Conservation (phyloP, 2,113 vertebrate species). For the Mionectes macconnelli region DNA sequence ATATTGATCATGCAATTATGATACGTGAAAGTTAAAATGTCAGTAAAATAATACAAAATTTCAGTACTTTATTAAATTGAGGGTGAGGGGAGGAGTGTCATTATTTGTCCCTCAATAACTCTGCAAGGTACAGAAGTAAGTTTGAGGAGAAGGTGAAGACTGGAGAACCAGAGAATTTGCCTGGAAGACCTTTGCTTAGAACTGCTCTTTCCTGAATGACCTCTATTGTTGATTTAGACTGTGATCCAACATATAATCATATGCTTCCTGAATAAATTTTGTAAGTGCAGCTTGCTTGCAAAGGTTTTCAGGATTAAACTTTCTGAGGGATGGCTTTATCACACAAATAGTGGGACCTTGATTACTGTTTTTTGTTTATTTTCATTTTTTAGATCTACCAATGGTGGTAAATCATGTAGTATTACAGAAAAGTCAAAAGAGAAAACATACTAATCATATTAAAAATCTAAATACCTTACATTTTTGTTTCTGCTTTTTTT, state of each 20-base stretch:
- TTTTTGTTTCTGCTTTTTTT: not conserved
- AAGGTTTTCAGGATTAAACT: not conserved
- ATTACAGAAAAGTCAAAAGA: not conserved
- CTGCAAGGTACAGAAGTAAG: not conserved
- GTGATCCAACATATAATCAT: not conserved
- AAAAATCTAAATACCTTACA: not conserved
- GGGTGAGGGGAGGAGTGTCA: rapidly evolving
- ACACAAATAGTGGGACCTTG: not conserved
- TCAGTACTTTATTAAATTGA: not conserved
- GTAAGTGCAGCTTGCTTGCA: not conserved
- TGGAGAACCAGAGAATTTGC: not conserved
- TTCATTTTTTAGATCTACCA: not conserved
- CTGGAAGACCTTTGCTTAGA: not conserved
- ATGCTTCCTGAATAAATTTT: not conserved
- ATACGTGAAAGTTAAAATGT: not conserved
- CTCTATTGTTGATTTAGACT: not conserved
- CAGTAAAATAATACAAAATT: not conserved
- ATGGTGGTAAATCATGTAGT: not conserved
- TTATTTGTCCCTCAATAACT: not conserved
- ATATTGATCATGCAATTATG: not conserved
- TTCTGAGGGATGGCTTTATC: not conserved
- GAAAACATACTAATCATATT: not conserved
- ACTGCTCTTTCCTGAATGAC: not conserved
- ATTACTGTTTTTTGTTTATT: not conserved
- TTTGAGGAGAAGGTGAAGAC: not conserved